Conservation (phyloP, 2,888 invertebrate genomes). For the Serripes groenlandicus region DNA sequence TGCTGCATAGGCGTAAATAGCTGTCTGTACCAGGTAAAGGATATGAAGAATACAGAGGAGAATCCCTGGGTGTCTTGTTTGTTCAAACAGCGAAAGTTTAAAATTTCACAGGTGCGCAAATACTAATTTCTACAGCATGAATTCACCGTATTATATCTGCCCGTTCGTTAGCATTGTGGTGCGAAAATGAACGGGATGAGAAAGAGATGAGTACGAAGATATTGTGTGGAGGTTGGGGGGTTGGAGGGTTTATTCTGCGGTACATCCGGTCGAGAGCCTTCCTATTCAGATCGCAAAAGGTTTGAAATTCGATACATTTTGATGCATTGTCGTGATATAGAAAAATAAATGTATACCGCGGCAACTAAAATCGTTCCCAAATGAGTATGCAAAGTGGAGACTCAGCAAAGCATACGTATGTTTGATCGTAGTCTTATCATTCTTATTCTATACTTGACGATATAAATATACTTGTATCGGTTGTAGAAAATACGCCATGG, state of each 20-base stretch:
- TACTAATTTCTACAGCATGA: slow-evolving; percentile 56
- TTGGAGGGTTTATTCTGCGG: slow-evolving; percentile 26
- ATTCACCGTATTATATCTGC: slow-evolving; percentile 14
- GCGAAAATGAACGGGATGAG: slow-evolving; percentile 29
- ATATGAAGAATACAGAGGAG: slow-evolving; percentile 2
- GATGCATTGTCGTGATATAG: slow-evolving; percentile 26
- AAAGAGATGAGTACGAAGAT: slow-evolving; percentile 17
- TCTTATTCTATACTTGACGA: too few species aligned
- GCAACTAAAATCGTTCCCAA: neutral
- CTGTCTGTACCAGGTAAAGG: too few species aligned
- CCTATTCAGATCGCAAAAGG: slow-evolving; percentile 16
- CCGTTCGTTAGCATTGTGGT: slow-evolving; percentile 39
- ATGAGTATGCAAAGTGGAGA: neutral
- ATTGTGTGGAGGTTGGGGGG: slow-evolving; percentile 5
- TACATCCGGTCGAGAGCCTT: slow-evolving; percentile 15
- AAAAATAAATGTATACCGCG: neutral
- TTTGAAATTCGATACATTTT: slow-evolving; percentile 53
- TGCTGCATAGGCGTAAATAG: too few species aligned
- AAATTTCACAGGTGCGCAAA: slow-evolving; percentile 65
- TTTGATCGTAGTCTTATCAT: too few species aligned
- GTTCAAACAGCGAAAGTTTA: slow-evolving; percentile 58
- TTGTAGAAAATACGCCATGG: too few species aligned
- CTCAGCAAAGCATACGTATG: too few species aligned
- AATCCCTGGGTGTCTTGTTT: slow-evolving; percentile 55
- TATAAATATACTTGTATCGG: too few species aligned